Base-by-base conservation (phyloP, 2,797 vertebrate genomes). In the Anguilla obscura region DNA sequence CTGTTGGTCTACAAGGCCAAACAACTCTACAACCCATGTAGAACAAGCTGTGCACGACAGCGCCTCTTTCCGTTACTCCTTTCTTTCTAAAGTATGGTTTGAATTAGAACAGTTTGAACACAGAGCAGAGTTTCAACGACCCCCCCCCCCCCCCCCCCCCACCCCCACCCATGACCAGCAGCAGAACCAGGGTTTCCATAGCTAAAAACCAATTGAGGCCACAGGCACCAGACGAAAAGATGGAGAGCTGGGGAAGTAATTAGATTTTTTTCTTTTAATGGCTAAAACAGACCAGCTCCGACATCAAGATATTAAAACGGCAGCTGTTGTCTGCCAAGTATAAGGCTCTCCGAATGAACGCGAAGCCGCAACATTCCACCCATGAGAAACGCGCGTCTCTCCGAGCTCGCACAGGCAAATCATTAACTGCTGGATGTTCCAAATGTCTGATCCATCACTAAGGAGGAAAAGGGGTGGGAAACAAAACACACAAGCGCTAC, bases 211-310 rank as follows among this genome's bases (percentile, higher is more conserved):
- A 33, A 40, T 40, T 36, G 71, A 76, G 33, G 71, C 27, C 71
- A 76, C 71, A 76, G 71, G 71, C 71, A 36, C 71, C 71, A 40
- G 71, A 76, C 27, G 71, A 76, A 40, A 76, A 76, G 33, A 40
- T 10, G 69, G 14, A 74, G 63, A 74, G 30, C 69, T 74, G 71
- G 71, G 33, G 71, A 76, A 76, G 71, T 33, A 36, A 33, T 76
- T 76, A 40, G 16, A 12, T 40, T 76, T 12, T 66, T 60, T 52
- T 52, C 16, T 63, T 63, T 74, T 4, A 76, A 76, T 16, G 30
- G 71, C 71, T 36, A 76, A 76, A 76, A 76, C 71, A 76, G 71
- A 76, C 27, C 71, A 76, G 5, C 33, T 40, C 33, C 30, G 16
- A 18, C 71, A 27, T 36, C 71, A 36, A 76, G 33, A 40, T 76